These are phyloP conservation scores for Drosophila punjabiensis DNA, from an alignment of 1,140 invertebrate species.

Conservation along the genomic window DNA sequence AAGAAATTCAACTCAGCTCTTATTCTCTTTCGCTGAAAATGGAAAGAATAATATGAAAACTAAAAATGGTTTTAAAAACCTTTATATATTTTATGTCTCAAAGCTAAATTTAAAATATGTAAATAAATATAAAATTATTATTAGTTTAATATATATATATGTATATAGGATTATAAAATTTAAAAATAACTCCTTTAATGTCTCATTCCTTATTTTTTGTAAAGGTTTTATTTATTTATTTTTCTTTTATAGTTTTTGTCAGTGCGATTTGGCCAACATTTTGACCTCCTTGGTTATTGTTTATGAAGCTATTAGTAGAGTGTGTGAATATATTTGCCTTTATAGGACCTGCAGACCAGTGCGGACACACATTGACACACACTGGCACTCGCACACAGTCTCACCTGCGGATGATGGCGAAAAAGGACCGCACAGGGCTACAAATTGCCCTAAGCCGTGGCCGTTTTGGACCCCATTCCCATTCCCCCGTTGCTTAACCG, in stretches of 20 bases:
- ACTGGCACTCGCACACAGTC: slow-evolving; percentile 30
- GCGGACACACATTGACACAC: slow-evolving; percentile 24
- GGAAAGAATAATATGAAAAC: too few species aligned
- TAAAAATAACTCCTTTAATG: too few species aligned
- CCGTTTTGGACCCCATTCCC: slow-evolving; percentile 29
- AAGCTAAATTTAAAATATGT: too few species aligned
- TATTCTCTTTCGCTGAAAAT: too few species aligned
- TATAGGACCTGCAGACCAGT: slow-evolving; percentile 59
- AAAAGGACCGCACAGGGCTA: slow-evolving; percentile 82
- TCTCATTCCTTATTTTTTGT: neutral
- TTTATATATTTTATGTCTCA: too few species aligned
- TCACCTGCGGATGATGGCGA: slow-evolving; percentile 28
- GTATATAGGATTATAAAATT: too few species aligned
- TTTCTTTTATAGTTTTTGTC: slow-evolving; percentile 17
- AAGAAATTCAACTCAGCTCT: too few species aligned
- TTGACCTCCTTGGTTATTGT: slow-evolving; percentile 84
- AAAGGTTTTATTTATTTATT: neutral
- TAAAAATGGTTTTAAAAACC: too few species aligned
- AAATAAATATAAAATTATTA: too few species aligned
- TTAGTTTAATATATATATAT: too few species aligned
- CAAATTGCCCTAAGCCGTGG: slow-evolving; percentile 73
- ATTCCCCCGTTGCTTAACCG: slow-evolving; percentile 59
- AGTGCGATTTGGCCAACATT: slow-evolving; percentile 61
- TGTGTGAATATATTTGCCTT: slow-evolving; percentile 83
- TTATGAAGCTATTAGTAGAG: slow-evolving; percentile 85